phyloP scores from a whole-genome alignment of 2,797 vertebrate species.

The Enteromius anoplus region DNA sequence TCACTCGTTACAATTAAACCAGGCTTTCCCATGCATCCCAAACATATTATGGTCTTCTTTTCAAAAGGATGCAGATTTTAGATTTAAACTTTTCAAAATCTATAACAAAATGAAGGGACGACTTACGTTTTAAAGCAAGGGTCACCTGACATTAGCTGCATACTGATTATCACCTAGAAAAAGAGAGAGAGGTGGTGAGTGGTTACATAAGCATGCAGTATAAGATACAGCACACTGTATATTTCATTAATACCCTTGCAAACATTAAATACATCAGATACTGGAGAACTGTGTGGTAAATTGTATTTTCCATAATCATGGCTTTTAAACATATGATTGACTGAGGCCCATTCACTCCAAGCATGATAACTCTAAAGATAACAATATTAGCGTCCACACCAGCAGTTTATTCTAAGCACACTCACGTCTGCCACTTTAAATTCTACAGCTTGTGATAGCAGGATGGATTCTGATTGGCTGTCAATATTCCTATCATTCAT shows the following conservation, averaged over 20 bases:
- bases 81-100: background rate
- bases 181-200: constrained; percentile 50
- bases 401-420: too few relatives aligned
- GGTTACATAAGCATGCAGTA: background rate
- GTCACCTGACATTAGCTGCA: constrained; percentile 97
- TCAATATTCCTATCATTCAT: too few relatives aligned
- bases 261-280: background rate
- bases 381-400: too few relatives aligned
- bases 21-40: background rate
- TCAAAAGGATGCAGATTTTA: background rate
- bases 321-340: background rate
- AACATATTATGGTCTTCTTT: background rate
- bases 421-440: too few relatives aligned
- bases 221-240: background rate
- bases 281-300: background rate
- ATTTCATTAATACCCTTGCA: background rate
- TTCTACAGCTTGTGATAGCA: too few relatives aligned
- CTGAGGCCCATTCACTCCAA: too few relatives aligned
- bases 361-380: too few relatives aligned
- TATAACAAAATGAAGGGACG: background rate
- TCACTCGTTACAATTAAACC: background rate
- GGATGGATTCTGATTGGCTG: too few relatives aligned
- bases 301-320: too few relatives aligned
- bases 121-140: constrained; percentile 98
- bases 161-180: constrained; percentile 89